Evolutionary conservation across 2,888 invertebrate genomes (phyloP).

Genomic region (Pheosia tremula): DNA sequence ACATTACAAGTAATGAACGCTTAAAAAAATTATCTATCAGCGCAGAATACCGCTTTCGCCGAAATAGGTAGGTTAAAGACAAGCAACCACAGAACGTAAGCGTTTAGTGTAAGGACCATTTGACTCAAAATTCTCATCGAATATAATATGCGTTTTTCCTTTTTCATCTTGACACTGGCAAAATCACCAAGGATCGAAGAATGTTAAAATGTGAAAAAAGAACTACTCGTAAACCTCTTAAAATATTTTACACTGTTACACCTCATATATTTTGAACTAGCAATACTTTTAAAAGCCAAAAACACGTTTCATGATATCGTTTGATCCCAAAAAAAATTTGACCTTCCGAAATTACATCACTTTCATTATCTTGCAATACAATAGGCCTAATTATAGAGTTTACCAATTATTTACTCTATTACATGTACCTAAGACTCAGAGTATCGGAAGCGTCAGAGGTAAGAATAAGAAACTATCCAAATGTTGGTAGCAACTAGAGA

Average conservation of each 20-base stretch:
- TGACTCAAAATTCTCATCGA: no score
- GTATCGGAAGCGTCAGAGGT: neutral
- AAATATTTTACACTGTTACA: no score
- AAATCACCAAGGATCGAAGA: no score
- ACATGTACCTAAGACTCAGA: neutral
- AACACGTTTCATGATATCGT: conserved; percentile 4
- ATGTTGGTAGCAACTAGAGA: neutral
- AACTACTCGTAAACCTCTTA: no score
- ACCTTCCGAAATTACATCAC: neutral
- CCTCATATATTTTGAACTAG: neutral
- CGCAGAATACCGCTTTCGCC: conserved; percentile 3
- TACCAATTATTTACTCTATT: neutral
- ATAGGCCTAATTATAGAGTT: conserved; percentile 6
- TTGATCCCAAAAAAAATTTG: conserved; percentile 14
- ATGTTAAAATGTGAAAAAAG: no score
- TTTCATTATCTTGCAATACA: neutral
- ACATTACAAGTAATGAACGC: conserved; percentile 12
- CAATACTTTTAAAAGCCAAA: neutral
- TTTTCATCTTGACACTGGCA: no score
- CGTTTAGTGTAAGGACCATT: neutral
- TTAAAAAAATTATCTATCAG: conserved; percentile 16
- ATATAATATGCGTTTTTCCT: no score
- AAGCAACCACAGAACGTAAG: conserved; percentile 9
- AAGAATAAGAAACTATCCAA: neutral
- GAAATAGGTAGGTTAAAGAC: conserved; percentile 7